Percentiles rank a stretch among this genome's conserved stretches.
These are phyloP conservation scores for Drosophila azteca DNA, from an alignment of 1,140 invertebrate species.

Conservation along the genomic window DNA sequence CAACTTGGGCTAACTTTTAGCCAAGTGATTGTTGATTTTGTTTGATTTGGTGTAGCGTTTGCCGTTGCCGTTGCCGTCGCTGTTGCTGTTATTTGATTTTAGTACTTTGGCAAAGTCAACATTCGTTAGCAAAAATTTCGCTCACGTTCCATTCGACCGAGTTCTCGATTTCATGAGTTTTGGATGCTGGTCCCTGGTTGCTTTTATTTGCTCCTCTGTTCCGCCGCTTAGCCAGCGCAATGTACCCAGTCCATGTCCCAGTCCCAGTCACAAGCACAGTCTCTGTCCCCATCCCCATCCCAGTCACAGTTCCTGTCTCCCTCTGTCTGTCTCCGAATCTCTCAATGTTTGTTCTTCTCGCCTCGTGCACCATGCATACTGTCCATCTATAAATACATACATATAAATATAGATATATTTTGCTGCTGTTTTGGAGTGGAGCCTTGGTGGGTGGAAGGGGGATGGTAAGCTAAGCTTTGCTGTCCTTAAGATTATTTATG, in stretches of 20 bases:
- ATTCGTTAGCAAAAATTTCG: slow-evolving; percentile 77
- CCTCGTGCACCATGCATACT: slow-evolving; percentile 47
- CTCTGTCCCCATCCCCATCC: neutral
- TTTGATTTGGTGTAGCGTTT: slow-evolving; percentile 65
- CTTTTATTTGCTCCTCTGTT: slow-evolving; percentile 63
- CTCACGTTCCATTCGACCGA: slow-evolving; percentile 73
- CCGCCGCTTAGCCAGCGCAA: slow-evolving; percentile 42
- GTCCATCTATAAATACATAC: slow-evolving; percentile 7
- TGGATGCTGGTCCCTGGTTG: slow-evolving; percentile 31
- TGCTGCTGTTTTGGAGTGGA: slow-evolving; percentile 18
- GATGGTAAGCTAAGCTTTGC: slow-evolving; percentile 19
- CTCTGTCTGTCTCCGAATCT: slow-evolving; percentile 7
- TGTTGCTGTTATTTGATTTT: slow-evolving; percentile 75
- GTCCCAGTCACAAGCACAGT: neutral
- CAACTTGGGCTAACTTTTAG: slow-evolving; percentile 55
- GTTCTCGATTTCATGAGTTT: slow-evolving; percentile 74
- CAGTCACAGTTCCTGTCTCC: neutral
- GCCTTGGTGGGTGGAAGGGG: neutral
- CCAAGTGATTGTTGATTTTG: slow-evolving; percentile 71
- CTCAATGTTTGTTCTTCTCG: slow-evolving; percentile 30
- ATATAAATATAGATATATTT: slow-evolving; percentile 32
- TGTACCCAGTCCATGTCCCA: neutral
- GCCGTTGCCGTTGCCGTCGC: slow-evolving; percentile 20
- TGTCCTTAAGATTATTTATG: slow-evolving; percentile 80
- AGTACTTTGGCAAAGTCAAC: slow-evolving; percentile 78